Conservation (phyloP, 1,140 invertebrate species). For the Nomia melanderi region DNA sequence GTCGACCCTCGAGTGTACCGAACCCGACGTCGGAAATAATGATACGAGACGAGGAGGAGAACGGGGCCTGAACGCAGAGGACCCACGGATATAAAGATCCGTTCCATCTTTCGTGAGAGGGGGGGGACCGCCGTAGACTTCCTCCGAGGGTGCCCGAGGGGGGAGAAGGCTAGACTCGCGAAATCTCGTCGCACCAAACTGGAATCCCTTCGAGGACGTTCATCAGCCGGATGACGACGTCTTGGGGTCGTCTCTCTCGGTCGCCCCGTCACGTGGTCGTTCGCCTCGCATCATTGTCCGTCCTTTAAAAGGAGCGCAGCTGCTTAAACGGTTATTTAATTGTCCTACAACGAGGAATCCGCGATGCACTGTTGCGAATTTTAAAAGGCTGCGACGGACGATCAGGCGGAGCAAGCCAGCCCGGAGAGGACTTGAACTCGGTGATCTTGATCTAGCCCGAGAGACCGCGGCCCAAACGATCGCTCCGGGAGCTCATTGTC, state of each 20-base stretch:
- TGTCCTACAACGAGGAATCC: conserved; percentile 22
- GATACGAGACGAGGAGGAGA: conserved; percentile 52
- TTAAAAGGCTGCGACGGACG: no score
- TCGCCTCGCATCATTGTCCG: conserved; percentile 25
- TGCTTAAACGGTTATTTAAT: conserved; percentile 58
- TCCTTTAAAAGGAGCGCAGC: conserved; percentile 50
- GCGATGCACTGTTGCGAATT: conserved; percentile 49
- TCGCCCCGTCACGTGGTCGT: conserved; percentile 9
- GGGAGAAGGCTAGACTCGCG: no score
- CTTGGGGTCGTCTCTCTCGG: conserved; percentile 37
- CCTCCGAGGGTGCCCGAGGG: conserved; percentile 43
- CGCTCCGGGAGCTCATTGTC: background rate
- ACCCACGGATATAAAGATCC: conserved; percentile 38
- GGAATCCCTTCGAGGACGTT: conserved; percentile 57
- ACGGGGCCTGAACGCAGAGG: conserved; percentile 55
- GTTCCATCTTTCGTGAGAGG: conserved; percentile 38
- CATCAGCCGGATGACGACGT: conserved; percentile 53
- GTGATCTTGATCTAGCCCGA: background rate
- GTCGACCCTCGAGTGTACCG: conserved; percentile 66
- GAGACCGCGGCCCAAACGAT: background rate
- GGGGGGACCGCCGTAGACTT: conserved; percentile 27
- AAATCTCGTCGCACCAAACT: conserved; percentile 51
- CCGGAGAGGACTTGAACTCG: background rate
- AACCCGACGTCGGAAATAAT: conserved; percentile 71
- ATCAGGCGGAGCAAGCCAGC: no score